Percentiles rank a stretch among this genome's conserved stretches.
phyloP scores from a whole-genome alignment of 2,797 vertebrate genomes.

The Sebastes baramenuke region DNA sequence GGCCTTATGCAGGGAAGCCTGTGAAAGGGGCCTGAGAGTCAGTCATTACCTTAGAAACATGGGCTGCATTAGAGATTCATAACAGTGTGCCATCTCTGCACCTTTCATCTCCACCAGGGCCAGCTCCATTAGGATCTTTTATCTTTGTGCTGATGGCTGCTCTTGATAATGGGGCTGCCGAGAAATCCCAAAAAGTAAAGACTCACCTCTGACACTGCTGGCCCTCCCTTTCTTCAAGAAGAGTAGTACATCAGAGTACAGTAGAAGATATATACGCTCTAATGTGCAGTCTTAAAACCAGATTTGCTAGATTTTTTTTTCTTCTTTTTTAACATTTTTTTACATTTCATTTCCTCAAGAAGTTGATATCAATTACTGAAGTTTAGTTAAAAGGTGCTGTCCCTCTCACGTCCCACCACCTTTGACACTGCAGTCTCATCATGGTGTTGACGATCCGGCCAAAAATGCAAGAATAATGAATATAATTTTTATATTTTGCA shows the following conservation, averaged over 20 bases:
- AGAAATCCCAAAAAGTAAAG: slow-evolving; percentile 84
- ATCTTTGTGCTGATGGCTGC: slow-evolving; percentile 84
- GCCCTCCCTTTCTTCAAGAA: slow-evolving; percentile 62
- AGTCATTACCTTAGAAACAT: slow-evolving; percentile 79
- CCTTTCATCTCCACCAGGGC: slow-evolving; percentile 83
- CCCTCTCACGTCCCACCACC: background rate
- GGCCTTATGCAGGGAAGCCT: slow-evolving; percentile 66
- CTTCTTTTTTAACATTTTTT: background rate
- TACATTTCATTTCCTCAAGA: slow-evolving; percentile 6
- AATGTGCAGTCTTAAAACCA: slow-evolving; percentile 29
- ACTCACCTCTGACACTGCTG: slow-evolving; percentile 74
- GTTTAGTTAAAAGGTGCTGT: slow-evolving; percentile 12
- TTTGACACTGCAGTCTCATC: slow-evolving; percentile 11
- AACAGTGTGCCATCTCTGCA: slow-evolving; percentile 79
- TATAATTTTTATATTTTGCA: background rate
- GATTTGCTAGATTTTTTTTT: slow-evolving; percentile 4
- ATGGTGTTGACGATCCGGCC: background rate
- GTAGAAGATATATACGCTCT: slow-evolving; percentile 20
- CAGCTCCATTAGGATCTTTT: slow-evolving; percentile 84
- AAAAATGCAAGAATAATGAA: slow-evolving; percentile 2
- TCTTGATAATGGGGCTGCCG: slow-evolving; percentile 82
- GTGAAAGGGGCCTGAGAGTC: slow-evolving; percentile 74
- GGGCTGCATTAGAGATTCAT: slow-evolving; percentile 80
- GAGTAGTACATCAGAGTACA: slow-evolving; percentile 53
- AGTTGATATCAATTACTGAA: background rate